Base-by-base conservation (phyloP, 2,888 invertebrate genomes). In the Nymphalis polychloros region DNA sequence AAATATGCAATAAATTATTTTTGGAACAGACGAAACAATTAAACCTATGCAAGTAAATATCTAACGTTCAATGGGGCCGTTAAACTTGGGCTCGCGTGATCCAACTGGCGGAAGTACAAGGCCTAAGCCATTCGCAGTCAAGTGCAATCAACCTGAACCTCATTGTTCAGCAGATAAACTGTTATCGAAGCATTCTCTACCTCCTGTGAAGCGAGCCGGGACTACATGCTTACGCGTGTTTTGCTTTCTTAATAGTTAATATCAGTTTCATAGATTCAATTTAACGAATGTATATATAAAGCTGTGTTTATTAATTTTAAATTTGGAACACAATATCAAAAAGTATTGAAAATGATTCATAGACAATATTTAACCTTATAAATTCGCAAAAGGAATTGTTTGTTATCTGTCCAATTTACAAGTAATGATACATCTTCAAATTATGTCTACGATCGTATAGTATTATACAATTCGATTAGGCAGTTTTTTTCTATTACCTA, bases 81-180 rank as follows among this genome's bases (percentile, higher is more conserved):
- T 78, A 78, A 79, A 76, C 73, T 68, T 69, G 23, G 52, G 52
- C 72, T 79, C 74, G 84, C 83, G 80, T 80, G 84, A 82, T 84
- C 81, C 74, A 75, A 78, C 76, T 80, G 77, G 81, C 86, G 87
- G 88, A 88, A 88, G 87, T 84, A 77, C 77, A 75, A 75, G 72
- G 77, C 75, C 72, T 81, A 79, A 78, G 79, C 84, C 86, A 86
- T 85, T 85, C 85, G 85, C 78, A 84, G 84, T 80, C 84, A 84
- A 84, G 88, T 86, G 88, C 87, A 85, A 90, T 90, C 87, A 87
- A 89, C 87, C 88, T 84, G 86, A 86, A 89, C 86, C 80, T 83
- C 81, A 90, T 90, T 90, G 90, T 90, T 89, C 84, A 81, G 79
- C 53, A 68, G 74, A 74, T 70, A 70, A 63, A 64, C 62, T 66